Base-by-base conservation (phyloP, 2,888 invertebrate genomes). In the Lypha dubia region DNA sequence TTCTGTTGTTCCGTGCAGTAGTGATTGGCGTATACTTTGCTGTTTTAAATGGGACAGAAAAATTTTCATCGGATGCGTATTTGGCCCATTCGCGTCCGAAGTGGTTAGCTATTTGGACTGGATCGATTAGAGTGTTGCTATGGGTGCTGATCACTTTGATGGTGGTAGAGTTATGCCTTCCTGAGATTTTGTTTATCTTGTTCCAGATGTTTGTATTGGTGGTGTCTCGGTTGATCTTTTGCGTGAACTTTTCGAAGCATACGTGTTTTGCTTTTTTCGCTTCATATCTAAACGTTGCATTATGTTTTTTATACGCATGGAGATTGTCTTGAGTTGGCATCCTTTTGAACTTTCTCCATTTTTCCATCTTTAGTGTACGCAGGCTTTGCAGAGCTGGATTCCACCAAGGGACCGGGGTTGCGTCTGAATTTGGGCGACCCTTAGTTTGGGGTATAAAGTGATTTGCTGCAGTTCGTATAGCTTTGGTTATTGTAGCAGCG, bases 51-150 rank as follows among this genome's bases (percentile, higher is more conserved):
- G 22, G 20, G 0, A 15, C 1, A n/a, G 60, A 8, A 20, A 75
- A 75, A 8, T 63, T 75, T 41, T 65, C 74, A 13, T 44, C 63
- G 5, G 74, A 63, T 7, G 75, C 22, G 8, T 74, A 62, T 4
- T 62, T 74, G 9, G 32, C 24, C 62, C 60, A 74, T 73, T 49
- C 60, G 20, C 7, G 1, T 17, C 62, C 62, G 20, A 62, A 74
- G 15, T 74, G 38, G 15, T 62, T 28, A 4, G 44, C 53, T 0
- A 74, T 41, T 49, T 41, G 24, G 4, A 13, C 7, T 46, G 71
- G 44, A 4, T 71, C 71, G 28, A 15, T 28, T 1, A 58, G n/a
- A 8, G 13, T 71, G 9, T 32, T 15, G 24, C 38, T 51, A 0
- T 68, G 0, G n/a, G 38, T 24, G 11, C 51, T 13, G 1, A 67